These are phyloP conservation scores for Tinea semifulvella DNA, from an alignment of 2,888 invertebrate species.

Conservation along the genomic window DNA sequence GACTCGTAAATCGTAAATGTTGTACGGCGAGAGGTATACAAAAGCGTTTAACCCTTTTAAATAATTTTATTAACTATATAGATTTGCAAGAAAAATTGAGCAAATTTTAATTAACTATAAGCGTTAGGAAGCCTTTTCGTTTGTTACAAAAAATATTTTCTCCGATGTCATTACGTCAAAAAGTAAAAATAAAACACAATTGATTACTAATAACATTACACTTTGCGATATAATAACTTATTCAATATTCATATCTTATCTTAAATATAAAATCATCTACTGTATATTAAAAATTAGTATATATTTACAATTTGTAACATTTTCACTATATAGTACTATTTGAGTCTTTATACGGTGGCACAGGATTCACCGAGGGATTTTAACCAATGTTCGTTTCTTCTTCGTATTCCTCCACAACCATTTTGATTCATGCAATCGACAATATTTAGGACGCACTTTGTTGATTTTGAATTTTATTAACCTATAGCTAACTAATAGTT, in stretches of 20 bases:
- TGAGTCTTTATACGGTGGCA: constrained; percentile 12
- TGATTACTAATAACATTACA: not conserved
- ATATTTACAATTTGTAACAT: constrained; percentile 22
- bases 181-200: too few species aligned
- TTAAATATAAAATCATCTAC: constrained; percentile 17
- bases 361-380: constrained; percentile 5
- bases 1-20: too few species aligned
- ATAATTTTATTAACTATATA: constrained; percentile 2
- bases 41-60: too few species aligned
- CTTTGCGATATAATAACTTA: not conserved
- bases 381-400: not conserved
- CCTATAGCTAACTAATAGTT: too few species aligned
- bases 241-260: not conserved
- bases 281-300: constrained; percentile 30
- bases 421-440: not conserved
- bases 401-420: constrained; percentile 12
- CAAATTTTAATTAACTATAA: constrained; percentile 41
- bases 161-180: too few species aligned
- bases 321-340: not conserved
- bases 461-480: too few species aligned
- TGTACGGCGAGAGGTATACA: not conserved
- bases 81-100: constrained; percentile 37
- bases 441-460: not conserved
- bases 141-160: constrained; percentile 21
- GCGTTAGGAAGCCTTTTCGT: constrained; percentile 33